Evolutionary conservation across 2,113 vertebrate species (phyloP).

Genomic region (Perca flavescens): DNA sequence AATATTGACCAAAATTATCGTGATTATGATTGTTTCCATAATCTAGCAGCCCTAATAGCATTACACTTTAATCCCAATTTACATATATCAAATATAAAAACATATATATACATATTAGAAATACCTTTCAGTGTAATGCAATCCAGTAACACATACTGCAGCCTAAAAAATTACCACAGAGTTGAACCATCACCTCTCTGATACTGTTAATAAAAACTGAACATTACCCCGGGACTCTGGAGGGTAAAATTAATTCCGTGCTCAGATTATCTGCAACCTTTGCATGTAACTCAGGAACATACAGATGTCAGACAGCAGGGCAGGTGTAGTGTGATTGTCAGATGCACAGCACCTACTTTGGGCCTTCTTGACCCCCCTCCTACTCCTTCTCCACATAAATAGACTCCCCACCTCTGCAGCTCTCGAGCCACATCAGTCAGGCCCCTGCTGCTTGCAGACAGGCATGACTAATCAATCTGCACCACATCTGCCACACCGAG

Average conservation of each 20-base stretch:
- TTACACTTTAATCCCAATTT: not conserved
- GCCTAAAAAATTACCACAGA: not conserved
- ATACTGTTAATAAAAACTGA: not conserved
- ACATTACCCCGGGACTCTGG: not conserved
- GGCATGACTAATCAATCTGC: conserved; percentile 64
- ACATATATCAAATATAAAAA: not conserved
- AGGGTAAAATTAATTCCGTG: not conserved
- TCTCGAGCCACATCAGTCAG: conserved; percentile 48
- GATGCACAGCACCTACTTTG: not conserved
- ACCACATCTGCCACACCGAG: conserved; percentile 52
- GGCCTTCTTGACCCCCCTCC: conserved; percentile 1
- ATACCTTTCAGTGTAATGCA: not conserved
- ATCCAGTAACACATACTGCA: not conserved
- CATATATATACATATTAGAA: too few relatives aligned
- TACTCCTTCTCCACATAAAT: not conserved
- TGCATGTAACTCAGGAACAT: conserved; percentile 6
- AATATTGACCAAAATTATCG: too few relatives aligned
- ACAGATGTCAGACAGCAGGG: conserved; percentile 17
- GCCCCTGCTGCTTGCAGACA: conserved; percentile 37
- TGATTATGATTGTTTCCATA: too few relatives aligned
- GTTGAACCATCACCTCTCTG: not conserved
- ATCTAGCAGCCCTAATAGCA: too few relatives aligned
- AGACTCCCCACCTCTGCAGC: conserved; percentile 26
- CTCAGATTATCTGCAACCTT: not conserved
- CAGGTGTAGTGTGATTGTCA: conserved; percentile 26